Evolutionary conservation across 1,140 invertebrate genomes (phyloP).

Genomic region (Drosophila sulfurigaster): DNA sequence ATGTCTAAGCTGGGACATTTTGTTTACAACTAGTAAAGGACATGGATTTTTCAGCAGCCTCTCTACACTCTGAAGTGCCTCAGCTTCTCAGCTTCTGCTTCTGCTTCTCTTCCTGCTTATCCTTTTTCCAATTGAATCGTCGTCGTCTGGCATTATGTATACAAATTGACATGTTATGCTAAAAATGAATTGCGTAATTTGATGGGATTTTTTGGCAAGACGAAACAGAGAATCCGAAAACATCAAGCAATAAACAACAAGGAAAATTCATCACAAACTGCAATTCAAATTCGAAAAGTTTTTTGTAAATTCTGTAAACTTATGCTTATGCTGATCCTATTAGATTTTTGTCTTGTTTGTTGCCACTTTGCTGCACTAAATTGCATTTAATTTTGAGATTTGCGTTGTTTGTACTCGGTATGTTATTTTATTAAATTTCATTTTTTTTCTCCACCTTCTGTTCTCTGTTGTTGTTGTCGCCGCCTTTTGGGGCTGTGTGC

Average conservation of each 20-base stretch:
- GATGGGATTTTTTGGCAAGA: conserved; percentile 46
- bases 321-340: conserved; percentile 53
- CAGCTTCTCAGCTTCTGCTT: too few relatives aligned
- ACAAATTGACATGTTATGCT: conserved; percentile 80
- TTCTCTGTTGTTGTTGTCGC: conserved; percentile 10
- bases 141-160: conserved; percentile 45
- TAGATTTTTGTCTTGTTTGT: conserved; percentile 53
- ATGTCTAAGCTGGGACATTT: conserved; percentile 66
- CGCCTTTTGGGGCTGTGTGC: conserved; percentile 36
- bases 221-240: not conserved
- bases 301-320: conserved; percentile 48
- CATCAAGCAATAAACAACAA: not conserved
- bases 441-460: conserved; percentile 31
- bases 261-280: conserved; percentile 31
- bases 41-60: conserved; percentile 25
- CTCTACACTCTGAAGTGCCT: not conserved
- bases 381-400: conserved; percentile 82
- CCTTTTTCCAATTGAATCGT: conserved; percentile 44
- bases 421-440: conserved; percentile 20
- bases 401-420: conserved; percentile 45
- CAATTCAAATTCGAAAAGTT: conserved; percentile 55
- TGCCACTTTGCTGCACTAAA: conserved; percentile 81
- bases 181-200: conserved; percentile 81
- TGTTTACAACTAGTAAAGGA: conserved; percentile 45
- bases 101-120: not conserved